Evolutionary conservation across 2,797 vertebrate genomes (phyloP).

Genomic region (Diglossa cyanea): DNA sequence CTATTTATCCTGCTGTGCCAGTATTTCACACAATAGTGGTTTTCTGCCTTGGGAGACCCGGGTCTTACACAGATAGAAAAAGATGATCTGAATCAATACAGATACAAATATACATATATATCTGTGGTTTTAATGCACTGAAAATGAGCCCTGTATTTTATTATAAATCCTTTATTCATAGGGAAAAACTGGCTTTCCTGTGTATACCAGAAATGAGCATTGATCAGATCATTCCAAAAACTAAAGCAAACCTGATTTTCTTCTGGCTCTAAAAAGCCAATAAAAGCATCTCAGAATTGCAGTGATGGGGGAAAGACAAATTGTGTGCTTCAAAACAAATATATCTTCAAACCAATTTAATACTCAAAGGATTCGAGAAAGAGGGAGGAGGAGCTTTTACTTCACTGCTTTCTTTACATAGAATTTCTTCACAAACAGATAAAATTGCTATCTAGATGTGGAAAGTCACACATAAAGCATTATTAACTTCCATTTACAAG

Average conservation of each 20-base stretch:
- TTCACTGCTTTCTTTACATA: neutral
- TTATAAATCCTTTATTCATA: neutral
- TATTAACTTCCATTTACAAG: constrained; percentile 20
- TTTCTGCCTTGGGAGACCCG: neutral
- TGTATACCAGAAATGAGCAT: neutral
- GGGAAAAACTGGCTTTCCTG: neutral
- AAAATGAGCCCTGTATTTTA: neutral
- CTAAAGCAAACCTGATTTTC: neutral
- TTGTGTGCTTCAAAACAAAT: neutral
- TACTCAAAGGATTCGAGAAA: constrained; percentile 4
- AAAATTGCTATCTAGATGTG: neutral
- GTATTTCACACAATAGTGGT: neutral
- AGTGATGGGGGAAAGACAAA: neutral
- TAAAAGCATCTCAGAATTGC: neutral
- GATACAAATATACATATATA: neutral
- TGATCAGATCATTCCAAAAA: neutral
- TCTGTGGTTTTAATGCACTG: neutral
- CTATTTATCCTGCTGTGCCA: neutral
- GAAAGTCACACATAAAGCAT: constrained; percentile 4
- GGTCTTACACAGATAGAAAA: neutral
- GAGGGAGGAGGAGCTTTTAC: neutral
- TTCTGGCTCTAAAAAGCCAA: neutral
- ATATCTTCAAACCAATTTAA: constrained; percentile 6
- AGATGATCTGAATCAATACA: neutral
- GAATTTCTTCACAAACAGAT: neutral